These are phyloP conservation scores for Mylabris phalerata DNA, from an alignment of 1,140 invertebrate species.

Conservation along the genomic window DNA sequence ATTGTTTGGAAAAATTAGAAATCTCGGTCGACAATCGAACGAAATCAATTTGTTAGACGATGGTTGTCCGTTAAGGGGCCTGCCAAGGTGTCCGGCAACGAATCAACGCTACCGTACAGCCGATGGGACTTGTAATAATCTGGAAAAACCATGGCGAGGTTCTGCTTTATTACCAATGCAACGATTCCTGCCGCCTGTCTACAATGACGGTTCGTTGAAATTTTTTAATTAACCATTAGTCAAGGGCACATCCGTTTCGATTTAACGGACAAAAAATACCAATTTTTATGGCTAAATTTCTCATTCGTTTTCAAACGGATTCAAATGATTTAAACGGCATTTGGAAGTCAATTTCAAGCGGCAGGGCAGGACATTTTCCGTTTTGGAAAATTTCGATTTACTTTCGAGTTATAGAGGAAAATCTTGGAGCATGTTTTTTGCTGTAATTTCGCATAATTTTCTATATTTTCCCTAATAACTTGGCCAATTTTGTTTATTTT, in stretches of 20 bases:
- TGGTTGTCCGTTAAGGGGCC: slow-evolving; percentile 54
- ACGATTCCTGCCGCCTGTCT: slow-evolving; percentile 71
- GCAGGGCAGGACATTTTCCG: no score
- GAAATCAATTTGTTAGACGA: slow-evolving; percentile 20
- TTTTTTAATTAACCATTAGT: not conserved
- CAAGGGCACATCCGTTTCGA: no score
- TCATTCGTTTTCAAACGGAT: not conserved
- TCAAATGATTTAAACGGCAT: no score
- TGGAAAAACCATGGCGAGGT: slow-evolving; percentile 67
- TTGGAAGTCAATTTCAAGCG: no score
- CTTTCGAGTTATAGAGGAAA: no score
- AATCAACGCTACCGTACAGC: slow-evolving; percentile 65
- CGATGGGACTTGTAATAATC: slow-evolving; percentile 84
- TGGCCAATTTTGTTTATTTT: no score
- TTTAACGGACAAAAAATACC: not conserved
- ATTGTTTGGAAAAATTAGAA: no score
- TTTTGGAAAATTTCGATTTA: no score
- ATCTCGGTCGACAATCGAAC: slow-evolving; percentile 15
- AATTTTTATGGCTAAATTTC: not conserved
- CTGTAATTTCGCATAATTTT: no score
- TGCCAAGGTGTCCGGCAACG: slow-evolving; percentile 53
- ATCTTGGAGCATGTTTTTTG: no score
- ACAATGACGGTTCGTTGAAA: slow-evolving; percentile 61
- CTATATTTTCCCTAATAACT: no score
- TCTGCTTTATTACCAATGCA: slow-evolving; percentile 75